phyloP scores from a whole-genome alignment of 1,140 invertebrate species.

The Drosophila saltans region DNA sequence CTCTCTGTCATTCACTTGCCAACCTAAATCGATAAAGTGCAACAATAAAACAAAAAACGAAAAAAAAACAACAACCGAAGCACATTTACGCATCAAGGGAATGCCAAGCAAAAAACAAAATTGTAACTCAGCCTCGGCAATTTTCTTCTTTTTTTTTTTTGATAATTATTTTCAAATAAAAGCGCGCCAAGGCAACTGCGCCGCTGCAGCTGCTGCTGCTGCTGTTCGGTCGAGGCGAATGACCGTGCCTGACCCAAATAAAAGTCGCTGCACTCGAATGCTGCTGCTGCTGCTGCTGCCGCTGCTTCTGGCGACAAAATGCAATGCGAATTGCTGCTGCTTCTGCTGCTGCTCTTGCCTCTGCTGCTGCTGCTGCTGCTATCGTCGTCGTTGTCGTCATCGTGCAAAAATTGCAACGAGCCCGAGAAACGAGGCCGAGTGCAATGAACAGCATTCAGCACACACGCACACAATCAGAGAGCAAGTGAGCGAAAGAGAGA shows the following conservation, averaged over 20 bases:
- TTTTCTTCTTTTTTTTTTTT: constrained; percentile 35
- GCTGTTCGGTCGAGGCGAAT: constrained; percentile 75
- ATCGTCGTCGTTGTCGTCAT: constrained; percentile 20
- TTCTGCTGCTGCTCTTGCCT: background rate
- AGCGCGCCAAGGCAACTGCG: constrained; percentile 68
- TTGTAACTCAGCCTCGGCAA: constrained; percentile 21
- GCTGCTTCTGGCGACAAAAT: constrained; percentile 56
- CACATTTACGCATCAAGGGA: constrained; percentile 29
- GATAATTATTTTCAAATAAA: constrained; percentile 76
- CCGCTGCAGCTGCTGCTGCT: constrained; percentile 28
- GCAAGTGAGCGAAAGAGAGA: constrained; percentile 14
- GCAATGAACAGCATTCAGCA: constrained; percentile 82
- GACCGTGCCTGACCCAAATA: constrained; percentile 84
- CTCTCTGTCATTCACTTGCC: constrained; percentile 1
- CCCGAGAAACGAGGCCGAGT: constrained; percentile 75
- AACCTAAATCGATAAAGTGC: constrained; percentile 2
- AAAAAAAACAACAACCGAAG: background rate
- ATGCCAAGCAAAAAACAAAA: constrained; percentile 28
- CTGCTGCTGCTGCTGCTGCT: background rate
- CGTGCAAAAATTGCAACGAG: constrained; percentile 73
- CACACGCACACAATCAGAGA: constrained; percentile 31
- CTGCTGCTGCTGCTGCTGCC: background rate
- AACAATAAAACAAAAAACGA: background rate
- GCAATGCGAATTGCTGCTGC: constrained; percentile 25
- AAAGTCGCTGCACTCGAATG: constrained; percentile 82